Evolutionary conservation across 2,888 invertebrate species (phyloP).

Genomic region (Patella depressa): DNA sequence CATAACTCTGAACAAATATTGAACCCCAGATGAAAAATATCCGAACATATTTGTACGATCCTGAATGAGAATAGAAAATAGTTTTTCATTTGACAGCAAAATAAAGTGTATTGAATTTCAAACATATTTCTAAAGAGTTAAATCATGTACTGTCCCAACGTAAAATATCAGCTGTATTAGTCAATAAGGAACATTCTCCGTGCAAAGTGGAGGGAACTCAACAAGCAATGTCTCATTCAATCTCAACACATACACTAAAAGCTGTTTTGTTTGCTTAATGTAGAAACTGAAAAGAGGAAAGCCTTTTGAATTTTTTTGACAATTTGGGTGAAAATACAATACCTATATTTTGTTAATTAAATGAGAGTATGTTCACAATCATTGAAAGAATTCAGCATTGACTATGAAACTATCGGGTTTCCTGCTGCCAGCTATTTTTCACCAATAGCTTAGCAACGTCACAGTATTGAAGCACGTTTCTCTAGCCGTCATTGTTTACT

Average conservation of each 20-base stretch:
- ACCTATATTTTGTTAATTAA: slow-evolving; percentile 9
- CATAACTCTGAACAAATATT: not conserved
- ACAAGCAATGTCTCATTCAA: too few species aligned
- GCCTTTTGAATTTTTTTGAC: not conserved
- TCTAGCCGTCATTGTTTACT: not conserved
- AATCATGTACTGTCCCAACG: not conserved
- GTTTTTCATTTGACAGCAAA: not conserved
- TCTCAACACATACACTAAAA: not conserved
- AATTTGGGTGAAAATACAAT: slow-evolving; percentile 10
- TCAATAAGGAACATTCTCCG: not conserved
- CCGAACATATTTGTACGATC: not conserved
- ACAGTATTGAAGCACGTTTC: slow-evolving; percentile 2
- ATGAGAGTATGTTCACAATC: not conserved
- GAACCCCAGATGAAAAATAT: not conserved
- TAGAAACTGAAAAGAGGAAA: slow-evolving; percentile 1
- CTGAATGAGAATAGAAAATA: not conserved
- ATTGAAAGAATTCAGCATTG: not conserved
- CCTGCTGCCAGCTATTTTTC: not conserved
- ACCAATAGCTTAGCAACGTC: slow-evolving; percentile 5
- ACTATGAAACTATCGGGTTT: not conserved
- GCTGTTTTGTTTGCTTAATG: not conserved
- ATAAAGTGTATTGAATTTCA: slow-evolving; percentile 12
- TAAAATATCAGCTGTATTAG: not conserved
- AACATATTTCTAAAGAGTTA: not conserved
- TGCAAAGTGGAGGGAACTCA: too few species aligned